A percentile compares a stretch with the other conserved stretches of the same genome.
phyloP scores from a whole-genome alignment of 1,140 invertebrate genomes.

The Pararge aegeria region DNA sequence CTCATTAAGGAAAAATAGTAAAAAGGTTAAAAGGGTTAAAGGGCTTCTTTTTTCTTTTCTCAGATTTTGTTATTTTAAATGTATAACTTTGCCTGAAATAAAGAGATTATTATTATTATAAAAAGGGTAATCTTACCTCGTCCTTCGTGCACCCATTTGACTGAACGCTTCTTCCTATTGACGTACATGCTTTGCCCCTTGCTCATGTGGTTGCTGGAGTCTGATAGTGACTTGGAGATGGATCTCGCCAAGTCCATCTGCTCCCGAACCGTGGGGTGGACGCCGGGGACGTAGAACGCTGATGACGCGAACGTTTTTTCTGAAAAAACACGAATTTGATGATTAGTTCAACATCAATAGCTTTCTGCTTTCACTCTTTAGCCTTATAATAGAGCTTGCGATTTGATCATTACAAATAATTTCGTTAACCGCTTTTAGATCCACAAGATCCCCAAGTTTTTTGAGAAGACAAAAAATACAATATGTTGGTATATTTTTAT shows the following conservation, averaged over 20 bases:
- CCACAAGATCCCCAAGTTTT: no score
- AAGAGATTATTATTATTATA: slow-evolving; percentile 2
- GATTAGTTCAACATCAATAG: neutral
- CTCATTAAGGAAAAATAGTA: no score
- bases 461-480: no score
- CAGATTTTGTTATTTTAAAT: no score
- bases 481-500: no score
- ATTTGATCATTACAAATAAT: no score
- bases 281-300: slow-evolving; percentile 93
- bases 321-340: slow-evolving; percentile 62
- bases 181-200: slow-evolving; percentile 98
- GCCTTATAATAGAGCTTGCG: no score
- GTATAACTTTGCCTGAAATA: no score
- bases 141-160: slow-evolving; percentile 96
- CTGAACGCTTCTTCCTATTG: slow-evolving; percentile 94
- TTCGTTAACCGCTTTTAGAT: no score
- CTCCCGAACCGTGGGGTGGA: slow-evolving; percentile 96
- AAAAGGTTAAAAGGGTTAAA: no score
- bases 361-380: no score
- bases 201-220: slow-evolving; percentile 94
- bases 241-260: slow-evolving; percentile 94
- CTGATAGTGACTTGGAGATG: slow-evolving; percentile 95
- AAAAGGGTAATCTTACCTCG: slow-evolving; percentile 76
- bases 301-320: slow-evolving; percentile 96
- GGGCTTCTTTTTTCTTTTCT: no score